A percentile compares a stretch with the other conserved stretches of the same genome.
Conservation (phyloP, 2,797 vertebrate species). For the Danionella dracula region DNA sequence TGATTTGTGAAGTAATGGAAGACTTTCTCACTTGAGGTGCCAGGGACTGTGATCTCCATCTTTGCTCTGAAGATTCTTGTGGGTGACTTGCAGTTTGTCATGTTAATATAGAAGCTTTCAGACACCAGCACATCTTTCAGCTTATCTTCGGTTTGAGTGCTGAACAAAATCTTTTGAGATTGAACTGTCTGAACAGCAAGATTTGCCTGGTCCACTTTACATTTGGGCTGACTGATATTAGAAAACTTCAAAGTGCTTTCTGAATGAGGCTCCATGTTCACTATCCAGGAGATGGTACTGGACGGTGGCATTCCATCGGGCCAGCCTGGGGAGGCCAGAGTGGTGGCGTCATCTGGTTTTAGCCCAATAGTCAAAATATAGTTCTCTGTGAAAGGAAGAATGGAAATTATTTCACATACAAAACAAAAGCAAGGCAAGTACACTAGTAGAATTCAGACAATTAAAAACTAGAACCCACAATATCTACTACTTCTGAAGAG, state of each 20-base stretch:
- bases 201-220: conserved; percentile 62
- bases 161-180: conserved; percentile 55
- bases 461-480: no score
- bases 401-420: no score
- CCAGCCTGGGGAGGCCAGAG: conserved; percentile 78
- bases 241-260: conserved; percentile 72
- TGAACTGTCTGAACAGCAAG: conserved; percentile 69
- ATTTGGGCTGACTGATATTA: conserved; percentile 67
- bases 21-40: conserved; percentile 51
- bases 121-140: conserved; percentile 54
- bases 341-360: conserved; percentile 54
- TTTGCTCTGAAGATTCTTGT: conserved; percentile 63
- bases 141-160: conserved; percentile 71
- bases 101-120: conserved; percentile 82
- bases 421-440: no score
- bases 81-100: conserved; percentile 82
- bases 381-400: conserved; percentile 63
- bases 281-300: conserved; percentile 79
- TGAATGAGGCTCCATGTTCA: conserved; percentile 64
- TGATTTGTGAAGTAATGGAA: background rate
- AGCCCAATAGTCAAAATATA: conserved; percentile 76
- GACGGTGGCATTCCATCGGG: conserved; percentile 65
- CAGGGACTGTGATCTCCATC: conserved; percentile 69
- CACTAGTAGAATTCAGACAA: no score
- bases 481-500: no score